Conservation (phyloP, 30 jellyfish, hydroid and myxozoan species). For the Catostylus mosaicus region DNA sequence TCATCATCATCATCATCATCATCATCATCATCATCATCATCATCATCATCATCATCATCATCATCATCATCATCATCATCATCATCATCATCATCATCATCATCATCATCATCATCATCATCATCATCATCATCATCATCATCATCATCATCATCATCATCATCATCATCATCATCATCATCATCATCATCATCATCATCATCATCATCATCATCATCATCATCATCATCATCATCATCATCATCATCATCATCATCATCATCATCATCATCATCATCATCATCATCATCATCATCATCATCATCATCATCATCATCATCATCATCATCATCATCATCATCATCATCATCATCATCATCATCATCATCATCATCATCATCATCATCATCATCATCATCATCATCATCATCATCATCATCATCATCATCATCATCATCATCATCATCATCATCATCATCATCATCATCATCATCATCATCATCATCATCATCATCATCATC, state of each 20-base stretch:
- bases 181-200: neutral
- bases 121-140: neutral
- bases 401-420: neutral
- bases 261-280: neutral
- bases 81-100: neutral
- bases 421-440: neutral
- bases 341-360: neutral
- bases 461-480: neutral
- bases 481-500: neutral
- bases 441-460: neutral
- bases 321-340: neutral
- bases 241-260: neutral
- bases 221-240: neutral
- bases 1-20: neutral
- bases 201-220: neutral
- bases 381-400: neutral
- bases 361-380: neutral
- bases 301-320: neutral
- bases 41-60: neutral
- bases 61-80: neutral
- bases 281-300: neutral
- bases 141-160: neutral
- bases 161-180: neutral
- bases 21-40: neutral
- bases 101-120: neutral